A percentile compares a stretch with the other conserved stretches of the same genome.
These are phyloP conservation scores for Eristalinus aeneus DNA, from an alignment of 2,888 invertebrate genomes.

Conservation along the genomic window DNA sequence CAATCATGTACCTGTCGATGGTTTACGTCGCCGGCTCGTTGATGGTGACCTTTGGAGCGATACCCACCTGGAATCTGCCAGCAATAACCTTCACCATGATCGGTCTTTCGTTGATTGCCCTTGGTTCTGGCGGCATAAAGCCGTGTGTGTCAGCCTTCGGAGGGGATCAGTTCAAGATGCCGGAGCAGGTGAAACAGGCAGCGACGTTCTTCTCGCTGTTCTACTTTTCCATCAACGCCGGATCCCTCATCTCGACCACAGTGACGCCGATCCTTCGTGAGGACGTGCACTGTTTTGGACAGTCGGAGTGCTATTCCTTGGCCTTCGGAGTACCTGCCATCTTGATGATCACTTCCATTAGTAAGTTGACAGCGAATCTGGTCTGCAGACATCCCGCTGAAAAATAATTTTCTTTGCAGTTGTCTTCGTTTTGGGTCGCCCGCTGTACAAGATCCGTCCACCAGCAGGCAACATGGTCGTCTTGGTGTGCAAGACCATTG, in stretches of 20 bases:
- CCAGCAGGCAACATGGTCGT: slow-evolving; percentile 87
- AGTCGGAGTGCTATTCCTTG: slow-evolving; percentile 86
- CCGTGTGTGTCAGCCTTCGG: slow-evolving; percentile 92
- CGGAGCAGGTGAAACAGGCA: slow-evolving; percentile 85
- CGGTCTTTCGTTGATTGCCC: slow-evolving; percentile 86
- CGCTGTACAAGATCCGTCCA: slow-evolving; percentile 84
- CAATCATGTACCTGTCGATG: slow-evolving; percentile 87
- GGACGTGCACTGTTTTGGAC: slow-evolving; percentile 85
- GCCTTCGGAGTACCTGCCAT: slow-evolving; percentile 90
- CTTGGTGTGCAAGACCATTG: slow-evolving; percentile 84
- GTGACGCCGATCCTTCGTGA: slow-evolving; percentile 88
- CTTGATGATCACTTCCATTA: slow-evolving; percentile 86
- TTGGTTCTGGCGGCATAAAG: slow-evolving; percentile 92
- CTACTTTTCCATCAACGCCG: slow-evolving; percentile 86
- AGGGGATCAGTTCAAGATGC: slow-evolving; percentile 88
- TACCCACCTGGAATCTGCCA: slow-evolving; percentile 82
- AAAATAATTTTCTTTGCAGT: slow-evolving; percentile 81
- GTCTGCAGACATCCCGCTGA: slow-evolving; percentile 12
- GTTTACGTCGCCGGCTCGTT: slow-evolving; percentile 88
- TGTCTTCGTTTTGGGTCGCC: slow-evolving; percentile 86
- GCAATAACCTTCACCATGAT: slow-evolving; percentile 83
- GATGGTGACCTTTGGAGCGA: slow-evolving; percentile 84
- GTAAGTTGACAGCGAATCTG: slow-evolving; percentile 81
- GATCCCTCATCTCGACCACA: slow-evolving; percentile 87
- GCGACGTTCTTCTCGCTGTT: slow-evolving; percentile 88